Evolutionary conservation across 2,113 vertebrate genomes (phyloP), one percentile per base, ranked within the genome.

Genomic region (Lycaon pictus): DNA sequence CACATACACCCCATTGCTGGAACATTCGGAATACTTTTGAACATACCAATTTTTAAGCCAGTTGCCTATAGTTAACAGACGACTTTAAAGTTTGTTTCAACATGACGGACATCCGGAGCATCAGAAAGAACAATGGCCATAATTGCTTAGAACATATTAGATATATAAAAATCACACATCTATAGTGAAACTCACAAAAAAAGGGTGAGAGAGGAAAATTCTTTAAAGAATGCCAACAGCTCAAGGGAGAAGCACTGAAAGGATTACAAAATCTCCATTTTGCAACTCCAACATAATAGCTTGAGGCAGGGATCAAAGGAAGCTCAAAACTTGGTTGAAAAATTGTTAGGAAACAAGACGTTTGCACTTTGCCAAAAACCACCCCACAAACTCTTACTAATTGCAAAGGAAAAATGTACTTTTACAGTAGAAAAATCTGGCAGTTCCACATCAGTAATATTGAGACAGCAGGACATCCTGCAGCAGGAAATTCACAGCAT

Each of bases 281-380:
- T 60, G 35, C 74, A 86, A 79, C 27, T 84, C 7, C 22, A 12
- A 0, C 20, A 6, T 35, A 56, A 56, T 11, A 51, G 29, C 37
- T 96, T 74, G n/a, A 84, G 55, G 77, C 27, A 79, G 48, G 63
- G 32, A 87, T 80, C 51, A 95, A 96, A 94, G 53, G 15, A 93
- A 83, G 62, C 27, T 27, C 82, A 62, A 90, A 94, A 35, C 3
- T 22, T n/a, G n/a, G 43, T 65, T 94, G 74, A 81, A 77, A 79
- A 93, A n/a, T 43, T 90, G n/a, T 65, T 77, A 20, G 81, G n/a
- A 83, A 94, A 79, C 7, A 88, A 7, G 16, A 63, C 79, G 67
- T 51, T 35, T 90, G 19, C 35, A 95, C 20, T 76, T 95, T 85
- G n/a, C 58, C 63, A 93, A 94, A 76, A 77, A 63, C 27, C 51